Base-by-base conservation (phyloP, 2,113 vertebrate genomes). In the Hirundichthys speculiger region DNA sequence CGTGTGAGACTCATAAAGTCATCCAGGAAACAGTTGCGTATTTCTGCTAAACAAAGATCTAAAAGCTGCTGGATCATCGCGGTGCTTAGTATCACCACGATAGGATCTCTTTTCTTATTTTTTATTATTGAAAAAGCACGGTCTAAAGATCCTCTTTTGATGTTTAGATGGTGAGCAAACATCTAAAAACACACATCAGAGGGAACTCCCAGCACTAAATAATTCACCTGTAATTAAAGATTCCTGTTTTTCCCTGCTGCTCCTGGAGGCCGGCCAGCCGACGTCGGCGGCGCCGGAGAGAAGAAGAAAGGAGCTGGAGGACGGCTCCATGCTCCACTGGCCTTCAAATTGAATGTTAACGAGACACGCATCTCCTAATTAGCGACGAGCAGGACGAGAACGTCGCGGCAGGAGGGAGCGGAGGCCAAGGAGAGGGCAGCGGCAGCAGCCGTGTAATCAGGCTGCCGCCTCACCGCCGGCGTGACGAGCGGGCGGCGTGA, bases 261-360 rank as follows among this genome's bases (percentile, higher is more conserved):
- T 50, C 13, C 2, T 71, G 52, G 30, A 67, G 62, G 27, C 25
- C 50, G 45, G 54, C 60, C 41, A 43, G 56, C 2, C 14, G 14
- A 38, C 38, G 48, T 64, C 60, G 9, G 68, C 45, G 47, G 50
- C 63, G 49, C 50, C 13, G 43, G 54, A 70, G 74, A 58, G 62
- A 24, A 16, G 67, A 42, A 49, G 64, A 49, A 59, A 56, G 46
- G 39, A 64, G 80, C 62, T 48, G 68, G 75, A 72, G 65, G 60
- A 57, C 14, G 67, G 56, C 24, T 76, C 13, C 61, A 80, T 74
- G 88, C 89, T 91, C 84, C 82, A 75, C 57, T 90, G 90, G 86
- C 86, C 90, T 83, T 88, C 75, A 90, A 91, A 93, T 90, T 93
- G 89, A 93, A 92, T 91, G 90, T 88, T 92, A 93, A 92, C 76